A percentile compares a stretch with the other conserved stretches of the same genome.
phyloP scores from a whole-genome alignment of 2,113 vertebrate genomes.

The Antechinus flavipes region DNA sequence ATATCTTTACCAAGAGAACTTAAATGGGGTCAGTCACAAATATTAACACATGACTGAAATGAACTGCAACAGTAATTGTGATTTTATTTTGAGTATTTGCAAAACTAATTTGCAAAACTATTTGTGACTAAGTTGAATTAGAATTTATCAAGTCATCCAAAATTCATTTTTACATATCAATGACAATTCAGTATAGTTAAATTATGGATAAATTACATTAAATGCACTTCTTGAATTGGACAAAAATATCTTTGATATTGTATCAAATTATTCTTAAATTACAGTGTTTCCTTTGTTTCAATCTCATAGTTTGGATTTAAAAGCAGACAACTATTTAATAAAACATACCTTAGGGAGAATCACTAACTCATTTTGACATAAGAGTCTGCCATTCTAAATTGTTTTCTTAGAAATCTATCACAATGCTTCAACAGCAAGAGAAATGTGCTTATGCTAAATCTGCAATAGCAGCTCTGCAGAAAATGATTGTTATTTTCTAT shows the following conservation, averaged over 20 bases:
- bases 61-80: background rate
- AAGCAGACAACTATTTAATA: background rate
- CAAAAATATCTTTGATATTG: background rate
- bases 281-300: background rate
- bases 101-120: background rate
- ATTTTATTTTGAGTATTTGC: background rate
- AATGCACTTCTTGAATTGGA: background rate
- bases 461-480: background rate
- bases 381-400: background rate
- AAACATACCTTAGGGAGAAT: background rate
- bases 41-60: background rate
- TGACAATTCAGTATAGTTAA: background rate
- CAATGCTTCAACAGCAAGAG: background rate
- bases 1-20: background rate
- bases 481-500: background rate
- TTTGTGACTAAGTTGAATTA: background rate
- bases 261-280: background rate
- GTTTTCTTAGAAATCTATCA: background rate
- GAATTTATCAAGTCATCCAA: background rate
- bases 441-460: background rate
- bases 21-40: background rate
- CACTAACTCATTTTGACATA: background rate
- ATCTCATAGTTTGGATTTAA: background rate
- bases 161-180: background rate
- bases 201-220: background rate